A percentile compares a stretch with the other conserved stretches of the same genome.
These are phyloP conservation scores for Synergus umbraculus DNA, from an alignment of 2,888 invertebrate genomes.

Conservation along the genomic window DNA sequence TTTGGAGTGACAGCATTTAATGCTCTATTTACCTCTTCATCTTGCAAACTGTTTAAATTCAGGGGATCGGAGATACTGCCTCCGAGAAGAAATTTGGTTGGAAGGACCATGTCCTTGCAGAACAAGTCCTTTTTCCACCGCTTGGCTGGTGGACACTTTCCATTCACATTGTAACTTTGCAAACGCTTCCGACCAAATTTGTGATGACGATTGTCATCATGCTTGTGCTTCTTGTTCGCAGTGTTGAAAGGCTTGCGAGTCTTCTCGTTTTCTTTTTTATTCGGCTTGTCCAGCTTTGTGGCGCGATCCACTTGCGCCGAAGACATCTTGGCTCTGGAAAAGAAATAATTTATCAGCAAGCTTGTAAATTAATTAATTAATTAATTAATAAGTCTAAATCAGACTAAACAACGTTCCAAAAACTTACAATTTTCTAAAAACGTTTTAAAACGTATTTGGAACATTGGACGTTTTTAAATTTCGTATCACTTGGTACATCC, in stretches of 20 bases:
- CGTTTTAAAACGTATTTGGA: too few species aligned
- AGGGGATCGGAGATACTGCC: slow-evolving; percentile 97
- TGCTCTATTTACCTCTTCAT: slow-evolving; percentile 87
- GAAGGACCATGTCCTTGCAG: slow-evolving; percentile 83
- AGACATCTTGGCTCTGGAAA: slow-evolving; percentile 72
- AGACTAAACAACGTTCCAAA: too few species aligned
- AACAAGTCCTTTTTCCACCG: slow-evolving; percentile 85
- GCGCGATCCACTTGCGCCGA: slow-evolving; percentile 77
- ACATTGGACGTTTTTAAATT: too few species aligned
- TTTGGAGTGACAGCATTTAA: slow-evolving; percentile 95
- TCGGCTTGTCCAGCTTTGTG: slow-evolving; percentile 69
- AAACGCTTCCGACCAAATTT: slow-evolving; percentile 82
- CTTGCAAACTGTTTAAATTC: slow-evolving; percentile 93
- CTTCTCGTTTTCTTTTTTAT: slow-evolving; percentile 72
- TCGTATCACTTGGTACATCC: background rate
- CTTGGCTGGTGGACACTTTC: slow-evolving; percentile 87
- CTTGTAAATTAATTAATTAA: background rate
- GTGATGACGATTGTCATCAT: slow-evolving; percentile 73
- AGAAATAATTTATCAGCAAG: background rate
- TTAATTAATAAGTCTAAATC: background rate
- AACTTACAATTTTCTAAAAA: too few species aligned
- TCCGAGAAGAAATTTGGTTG: slow-evolving; percentile 95
- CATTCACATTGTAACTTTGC: slow-evolving; percentile 83
- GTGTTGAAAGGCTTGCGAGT: slow-evolving; percentile 66
- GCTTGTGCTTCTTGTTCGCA: slow-evolving; percentile 74